Base-by-base conservation (phyloP, 2,113 vertebrate species). In the Archilochus colubris region DNA sequence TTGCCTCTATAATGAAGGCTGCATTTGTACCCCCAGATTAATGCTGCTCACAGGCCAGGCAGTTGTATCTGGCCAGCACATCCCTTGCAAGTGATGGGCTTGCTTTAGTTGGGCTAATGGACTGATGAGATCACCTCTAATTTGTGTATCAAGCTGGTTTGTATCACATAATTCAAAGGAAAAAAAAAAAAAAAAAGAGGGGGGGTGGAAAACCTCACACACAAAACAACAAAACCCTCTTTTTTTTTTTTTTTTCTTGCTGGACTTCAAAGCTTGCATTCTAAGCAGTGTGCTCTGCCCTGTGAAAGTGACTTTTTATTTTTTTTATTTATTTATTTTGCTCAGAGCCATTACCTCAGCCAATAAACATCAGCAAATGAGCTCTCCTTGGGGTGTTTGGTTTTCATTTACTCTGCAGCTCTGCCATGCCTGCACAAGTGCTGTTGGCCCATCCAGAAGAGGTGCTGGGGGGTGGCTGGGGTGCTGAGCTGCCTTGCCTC, bases 71-170 rank as follows among this genome's bases (percentile, higher is more conserved):
- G 31, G 79, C 93, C 91, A 75, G 91, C 96, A 94, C 97, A 97
- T 97, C 96, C 97, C 91, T 97, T 30, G 53, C 92, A n/a, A 92
- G 91, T 25, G 51, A 94, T 91, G 94, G 93, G 33, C 93, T 90
- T 31, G 63, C 87, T 95, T 89, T 84, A 89, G 91, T 36, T 77
- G 91, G 85, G 91, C 89, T 75, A 75, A 74, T 79, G 96, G 96
- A 88, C 95, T 95, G 96, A 97, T 97, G 96, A 97, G 95, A 97
- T 98, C 97, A 97, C 89, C 95, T 96, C 94, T 81, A 79, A 95
- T 97, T 95, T 95, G 97, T 95, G 58, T 82, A 93, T 95, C 85
- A 10, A 96, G 93, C 89, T 86, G 86, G 74, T 95, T 97, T 97
- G 82, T 95, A 95, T 84, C 95, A 91, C 94, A 94, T 96, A 59